A percentile compares a stretch with the other conserved stretches of the same genome.
Conservation (phyloP, 1,140 invertebrate species). For the Drosophila suzukii region DNA sequence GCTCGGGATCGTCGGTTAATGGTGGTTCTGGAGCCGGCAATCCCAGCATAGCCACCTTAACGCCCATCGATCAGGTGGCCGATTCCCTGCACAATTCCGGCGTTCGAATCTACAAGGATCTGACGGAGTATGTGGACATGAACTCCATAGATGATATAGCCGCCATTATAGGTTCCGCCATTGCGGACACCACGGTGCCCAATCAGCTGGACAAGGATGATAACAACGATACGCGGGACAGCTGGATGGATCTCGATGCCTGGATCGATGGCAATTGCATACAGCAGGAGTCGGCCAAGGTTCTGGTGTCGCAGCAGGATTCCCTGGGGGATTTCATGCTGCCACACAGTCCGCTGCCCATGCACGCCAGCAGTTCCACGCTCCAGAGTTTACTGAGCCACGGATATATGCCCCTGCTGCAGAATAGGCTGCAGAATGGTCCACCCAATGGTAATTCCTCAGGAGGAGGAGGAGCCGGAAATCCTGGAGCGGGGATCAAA, state of each 20-base stretch:
- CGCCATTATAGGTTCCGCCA: slow-evolving; percentile 94
- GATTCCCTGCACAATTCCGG: slow-evolving; percentile 84
- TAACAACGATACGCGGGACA: slow-evolving; percentile 88
- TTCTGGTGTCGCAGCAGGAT: slow-evolving; percentile 87
- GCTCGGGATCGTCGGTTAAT: slow-evolving; percentile 4
- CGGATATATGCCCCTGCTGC: slow-evolving; percentile 91
- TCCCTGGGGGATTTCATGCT: slow-evolving; percentile 88
- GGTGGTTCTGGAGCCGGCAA: slow-evolving; percentile 8
- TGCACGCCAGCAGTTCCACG: slow-evolving; percentile 87
- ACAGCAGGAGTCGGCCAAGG: slow-evolving; percentile 86
- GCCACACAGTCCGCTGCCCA: slow-evolving; percentile 86
- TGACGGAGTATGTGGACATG: slow-evolving; percentile 87
- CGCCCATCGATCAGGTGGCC: slow-evolving; percentile 80
- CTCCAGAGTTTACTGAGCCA: slow-evolving; percentile 91
- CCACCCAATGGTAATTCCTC: slow-evolving; percentile 84
- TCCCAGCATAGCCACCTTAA: slow-evolving; percentile 56
- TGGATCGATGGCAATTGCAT: slow-evolving; percentile 92
- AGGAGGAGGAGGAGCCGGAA: slow-evolving; percentile 22
- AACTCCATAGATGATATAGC: slow-evolving; percentile 92
- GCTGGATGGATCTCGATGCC: slow-evolving; percentile 93
- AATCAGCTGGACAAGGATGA: slow-evolving; percentile 88
- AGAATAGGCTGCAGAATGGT: slow-evolving; percentile 90
- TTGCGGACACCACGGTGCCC: slow-evolving; percentile 93
- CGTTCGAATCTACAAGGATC: slow-evolving; percentile 82
- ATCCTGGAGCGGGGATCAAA: slow-evolving; percentile 82